phyloP scores from a whole-genome alignment of 1,140 invertebrate genomes.

The Bombus waltoni region DNA sequence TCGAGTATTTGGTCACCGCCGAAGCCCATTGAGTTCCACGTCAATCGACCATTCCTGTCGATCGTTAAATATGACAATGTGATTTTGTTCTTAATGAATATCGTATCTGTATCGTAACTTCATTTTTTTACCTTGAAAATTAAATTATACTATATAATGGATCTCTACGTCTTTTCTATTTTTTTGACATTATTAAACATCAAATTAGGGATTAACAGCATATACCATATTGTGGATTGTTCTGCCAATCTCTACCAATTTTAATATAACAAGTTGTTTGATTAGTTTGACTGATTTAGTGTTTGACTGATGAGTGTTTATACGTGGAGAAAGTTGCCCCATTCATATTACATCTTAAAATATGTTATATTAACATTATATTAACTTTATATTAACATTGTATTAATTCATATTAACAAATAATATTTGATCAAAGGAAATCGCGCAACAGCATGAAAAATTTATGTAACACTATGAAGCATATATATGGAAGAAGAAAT shows the following conservation, averaged over 20 bases:
- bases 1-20: conserved; percentile 56
- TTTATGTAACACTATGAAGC: background rate
- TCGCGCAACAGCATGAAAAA: background rate
- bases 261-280: background rate
- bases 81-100: conserved; percentile 25
- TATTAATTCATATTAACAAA: too few species aligned
- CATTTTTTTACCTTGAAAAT: background rate
- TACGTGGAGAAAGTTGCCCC: background rate
- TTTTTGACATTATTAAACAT: background rate
- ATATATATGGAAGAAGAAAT: background rate
- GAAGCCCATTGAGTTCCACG: conserved; percentile 55
- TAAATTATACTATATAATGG: background rate
- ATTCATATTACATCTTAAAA: background rate
- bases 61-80: conserved; percentile 35
- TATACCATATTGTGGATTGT: background rate
- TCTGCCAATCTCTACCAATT: background rate
- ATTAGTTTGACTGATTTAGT: conserved; percentile 1
- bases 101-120: background rate
- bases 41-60: conserved; percentile 62
- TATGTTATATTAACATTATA: background rate
- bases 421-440: background rate
- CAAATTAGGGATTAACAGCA: background rate
- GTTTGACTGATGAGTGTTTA: conserved; percentile 14
- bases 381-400: background rate
- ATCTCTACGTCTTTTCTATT: background rate